Evolutionary conservation across 2,797 vertebrate genomes (phyloP), one percentile per base, ranked within the genome.

Genomic region (Hippoglossus hippoglossus): DNA sequence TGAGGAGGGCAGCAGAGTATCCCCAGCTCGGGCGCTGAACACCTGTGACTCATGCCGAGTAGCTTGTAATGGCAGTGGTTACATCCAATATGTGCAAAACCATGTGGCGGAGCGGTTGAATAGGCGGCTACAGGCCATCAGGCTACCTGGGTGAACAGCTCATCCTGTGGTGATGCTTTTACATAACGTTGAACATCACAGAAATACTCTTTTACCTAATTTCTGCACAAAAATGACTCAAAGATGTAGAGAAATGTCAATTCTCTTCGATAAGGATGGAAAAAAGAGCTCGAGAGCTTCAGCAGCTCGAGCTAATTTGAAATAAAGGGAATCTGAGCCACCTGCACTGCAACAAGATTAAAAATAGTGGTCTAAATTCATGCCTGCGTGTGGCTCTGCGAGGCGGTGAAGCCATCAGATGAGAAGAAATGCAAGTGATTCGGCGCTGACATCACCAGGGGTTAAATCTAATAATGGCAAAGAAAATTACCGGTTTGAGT

Each of bases 331-430:
- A 77, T 79, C 28, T n/a, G 57, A 77, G 70, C 65, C 73, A 80
- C 79, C 81, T 82, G 82, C 85, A 55, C 80, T 86, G 82, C 86
- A 87, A 81, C 85, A 68, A 41, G 44, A 71, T 84, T 88, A 86
- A 78, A 87, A 89, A 89, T 87, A 89, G 83, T 54, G 66, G 66
- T 80, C 83, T 72, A 67, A 79, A 91, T 69, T 61, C 78, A 79
- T 79, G 63, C 49, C 54, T 73, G 65, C n/a, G 71, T 28, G 85
- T 75, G 71, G 74, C 19, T 84, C n/a, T 70, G 61, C 26, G 85
- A 75, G 73, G 75, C 24, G 57, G 83, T 80, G 80, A 61, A 71
- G 72, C 77, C 58, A 61, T 80, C 82, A 39, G 36, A 39, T 3
- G 36, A 68, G 71, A 75, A 71, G 67, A 76, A 77, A 85, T 49